Conservation (phyloP, 2,888 invertebrate species). For the Phrixothrix hirtus region DNA sequence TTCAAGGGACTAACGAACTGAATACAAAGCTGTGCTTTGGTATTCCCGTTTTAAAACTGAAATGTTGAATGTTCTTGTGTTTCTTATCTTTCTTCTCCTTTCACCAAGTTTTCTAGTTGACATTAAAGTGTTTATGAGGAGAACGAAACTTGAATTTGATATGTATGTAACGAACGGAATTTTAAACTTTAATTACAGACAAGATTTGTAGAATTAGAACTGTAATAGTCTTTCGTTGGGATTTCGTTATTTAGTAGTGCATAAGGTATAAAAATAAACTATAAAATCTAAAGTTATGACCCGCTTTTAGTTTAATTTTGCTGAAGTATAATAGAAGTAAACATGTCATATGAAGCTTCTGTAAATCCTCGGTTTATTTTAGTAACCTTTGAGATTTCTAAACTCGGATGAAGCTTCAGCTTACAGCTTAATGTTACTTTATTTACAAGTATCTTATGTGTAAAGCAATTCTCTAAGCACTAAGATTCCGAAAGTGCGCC, state of each 20-base stretch:
- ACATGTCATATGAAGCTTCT: slow-evolving; percentile 14
- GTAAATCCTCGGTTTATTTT: slow-evolving; percentile 10
- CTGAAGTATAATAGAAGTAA: slow-evolving; percentile 20
- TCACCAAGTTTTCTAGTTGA: slow-evolving; percentile 3
- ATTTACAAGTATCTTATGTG: slow-evolving; percentile 5
- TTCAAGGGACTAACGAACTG: slow-evolving; percentile 31
- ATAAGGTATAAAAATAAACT: slow-evolving; percentile 38
- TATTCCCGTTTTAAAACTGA: slow-evolving; percentile 11
- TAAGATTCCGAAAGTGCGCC: neutral
- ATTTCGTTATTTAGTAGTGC: slow-evolving; percentile 35
- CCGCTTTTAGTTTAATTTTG: slow-evolving; percentile 35
- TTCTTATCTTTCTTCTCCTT: slow-evolving; percentile 5
- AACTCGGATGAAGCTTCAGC: neutral
- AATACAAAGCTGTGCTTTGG: slow-evolving; percentile 26
- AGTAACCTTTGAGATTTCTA: slow-evolving; percentile 6
- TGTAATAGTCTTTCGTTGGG: slow-evolving; percentile 9
- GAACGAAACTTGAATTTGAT: slow-evolving; percentile 2
- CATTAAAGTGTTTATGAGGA: slow-evolving; percentile 1
- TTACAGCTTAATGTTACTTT: slow-evolving; percentile 8
- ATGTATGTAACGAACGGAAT: slow-evolving; percentile 34
- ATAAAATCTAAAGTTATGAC: slow-evolving; percentile 37
- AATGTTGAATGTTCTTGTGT: slow-evolving; percentile 10
- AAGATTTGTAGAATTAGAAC: slow-evolving; percentile 30
- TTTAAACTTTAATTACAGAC: slow-evolving; percentile 28
- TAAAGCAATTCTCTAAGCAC: neutral